phyloP scores from a whole-genome alignment of 2,113 vertebrate genomes.

The Heterotilapia buettikoferi region DNA sequence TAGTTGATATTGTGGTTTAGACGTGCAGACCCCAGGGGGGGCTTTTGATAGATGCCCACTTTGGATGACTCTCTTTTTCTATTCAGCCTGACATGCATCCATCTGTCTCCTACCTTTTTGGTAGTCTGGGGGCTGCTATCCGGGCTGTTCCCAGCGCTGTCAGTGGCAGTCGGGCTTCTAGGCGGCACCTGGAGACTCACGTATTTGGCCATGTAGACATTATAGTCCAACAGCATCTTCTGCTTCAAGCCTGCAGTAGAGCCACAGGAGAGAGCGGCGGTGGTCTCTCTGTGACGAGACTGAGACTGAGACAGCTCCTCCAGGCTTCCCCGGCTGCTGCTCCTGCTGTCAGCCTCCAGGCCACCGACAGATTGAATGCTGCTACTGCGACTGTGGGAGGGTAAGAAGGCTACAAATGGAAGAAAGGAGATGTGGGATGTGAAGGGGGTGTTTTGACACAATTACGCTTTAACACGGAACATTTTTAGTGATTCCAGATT shows the following conservation, averaged over 20 bases:
- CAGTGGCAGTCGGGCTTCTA: constrained; percentile 68
- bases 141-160: constrained; percentile 80
- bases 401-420: constrained; percentile 73
- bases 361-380: constrained; percentile 72
- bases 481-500: constrained; percentile 1
- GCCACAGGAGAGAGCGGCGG: constrained; percentile 14
- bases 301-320: constrained; percentile 81
- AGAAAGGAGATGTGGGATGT: background rate
- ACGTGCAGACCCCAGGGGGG: background rate
- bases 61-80: background rate
- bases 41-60: background rate
- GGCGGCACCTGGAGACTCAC: constrained; percentile 71
- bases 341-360: constrained; percentile 81
- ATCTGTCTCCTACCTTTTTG: constrained; percentile 78
- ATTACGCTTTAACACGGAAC: background rate
- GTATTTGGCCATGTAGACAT: constrained; percentile 91
- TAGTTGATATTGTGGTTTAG: background rate
- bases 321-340: constrained; percentile 86
- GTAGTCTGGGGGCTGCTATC: constrained; percentile 85
- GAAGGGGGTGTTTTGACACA: background rate
- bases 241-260: constrained; percentile 67
- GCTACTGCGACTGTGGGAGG: constrained; percentile 71
- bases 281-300: constrained; percentile 77
- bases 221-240: constrained; percentile 90
- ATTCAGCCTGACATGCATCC: background rate